Evolutionary conservation across 2,113 vertebrate species (phyloP), one percentile per base, ranked within the genome.

Genomic region (Chaetodon trifascialis): DNA sequence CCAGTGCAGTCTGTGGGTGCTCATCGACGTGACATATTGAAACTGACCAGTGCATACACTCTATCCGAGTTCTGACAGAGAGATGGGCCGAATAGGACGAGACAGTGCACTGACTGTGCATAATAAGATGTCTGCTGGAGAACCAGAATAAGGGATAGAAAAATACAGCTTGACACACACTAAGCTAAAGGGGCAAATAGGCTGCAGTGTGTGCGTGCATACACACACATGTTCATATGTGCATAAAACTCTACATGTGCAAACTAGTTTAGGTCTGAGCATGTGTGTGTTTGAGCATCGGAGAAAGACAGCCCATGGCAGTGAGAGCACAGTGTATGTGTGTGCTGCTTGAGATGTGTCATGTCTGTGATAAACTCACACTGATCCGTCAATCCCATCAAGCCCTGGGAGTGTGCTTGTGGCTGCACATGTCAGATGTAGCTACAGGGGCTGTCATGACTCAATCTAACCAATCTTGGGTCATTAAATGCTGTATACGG

Each of bases 331-430:
- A 19, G 85, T 59, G 46, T 59, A 62, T 40, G 56, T 14, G 21
- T 56, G 79, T 11, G 85, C 65, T 69, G 85, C 82, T 86, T 81
- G 78, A 89, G 76, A 85, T 59, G 82, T 93, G 91, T 92, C 89
- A 91, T 70, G 75, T 91, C 75, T 86, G 83, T 79, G 91, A 91
- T 90, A 89, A 91, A 91, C 83, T 82, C 76, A 52, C 85, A 79
- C 83, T 86, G 88, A 91, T 92, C 86, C 11, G 76, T 93, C 91
- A 89, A 89, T 88, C 90, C 80, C 73, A 85, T 81, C 85, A 44
- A 80, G 85, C 86, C 85, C 88, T 88, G 73, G 74, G 86, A 85
- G 80, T 84, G 80, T 63, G 91, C 90, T 86, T 5, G 52, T 88
- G 91, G 90, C 87, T 73, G 85, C 79, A 76, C 51, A 40, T 87